phyloP scores from a whole-genome alignment of 2,797 vertebrate species.

The Cottoperca gobio region DNA sequence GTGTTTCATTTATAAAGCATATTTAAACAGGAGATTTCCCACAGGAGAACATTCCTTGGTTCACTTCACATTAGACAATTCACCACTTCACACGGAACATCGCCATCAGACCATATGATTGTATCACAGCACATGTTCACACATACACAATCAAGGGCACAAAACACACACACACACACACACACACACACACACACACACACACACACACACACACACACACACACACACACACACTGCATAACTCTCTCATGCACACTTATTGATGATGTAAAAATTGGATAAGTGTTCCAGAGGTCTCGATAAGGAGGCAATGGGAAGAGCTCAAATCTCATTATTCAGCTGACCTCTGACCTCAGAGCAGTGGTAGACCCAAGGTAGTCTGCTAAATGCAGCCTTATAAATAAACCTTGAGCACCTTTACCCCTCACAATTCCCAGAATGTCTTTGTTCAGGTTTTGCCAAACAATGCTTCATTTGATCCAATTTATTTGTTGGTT shows the following conservation, averaged over 20 bases:
- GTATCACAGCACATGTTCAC: conserved; percentile 24
- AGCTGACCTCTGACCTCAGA: conserved; percentile 63
- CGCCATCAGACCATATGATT: conserved; percentile 50
- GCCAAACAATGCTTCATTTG: conserved; percentile 5
- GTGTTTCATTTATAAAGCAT: conserved; percentile 53
- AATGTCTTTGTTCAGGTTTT: not conserved
- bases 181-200: conserved; percentile 18
- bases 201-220: conserved; percentile 33
- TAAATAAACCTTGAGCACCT: conserved; percentile 23
- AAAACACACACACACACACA: conserved; percentile 15
- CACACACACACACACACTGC: conserved; percentile 7
- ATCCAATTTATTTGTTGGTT: conserved; percentile 8
- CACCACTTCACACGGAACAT: conserved; percentile 46
- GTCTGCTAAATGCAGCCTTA: conserved; percentile 32
- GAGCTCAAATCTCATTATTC: conserved; percentile 65
- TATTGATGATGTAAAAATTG: conserved; percentile 59
- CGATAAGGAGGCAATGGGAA: conserved; percentile 34
- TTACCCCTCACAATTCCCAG: conserved; percentile 4
- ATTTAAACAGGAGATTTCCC: conserved; percentile 62
- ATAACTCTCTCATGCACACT: conserved; percentile 48
- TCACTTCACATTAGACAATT: conserved; percentile 62
- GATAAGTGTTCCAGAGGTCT: conserved; percentile 54
- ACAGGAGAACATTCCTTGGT: conserved; percentile 50
- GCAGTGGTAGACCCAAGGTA: not conserved
- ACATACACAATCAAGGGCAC: not conserved